Percentiles rank a stretch among this genome's conserved stretches.
phyloP scores from a whole-genome alignment of 2,113 vertebrate species.

The Rhodinocichla rosea region DNA sequence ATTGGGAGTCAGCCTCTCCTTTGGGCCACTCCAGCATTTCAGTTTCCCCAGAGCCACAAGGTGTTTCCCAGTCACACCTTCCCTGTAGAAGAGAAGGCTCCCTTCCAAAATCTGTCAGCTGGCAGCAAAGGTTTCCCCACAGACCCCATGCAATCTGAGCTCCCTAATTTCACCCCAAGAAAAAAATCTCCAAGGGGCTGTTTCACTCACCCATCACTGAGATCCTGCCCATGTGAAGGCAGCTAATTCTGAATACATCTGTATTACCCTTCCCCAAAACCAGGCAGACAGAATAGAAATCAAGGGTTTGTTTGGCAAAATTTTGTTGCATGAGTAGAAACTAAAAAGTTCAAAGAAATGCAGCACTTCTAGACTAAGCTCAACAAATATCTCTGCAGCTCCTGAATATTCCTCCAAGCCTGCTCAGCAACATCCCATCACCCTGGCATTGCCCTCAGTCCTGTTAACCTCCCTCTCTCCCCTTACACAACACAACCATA shows the following conservation, averaged over 20 bases:
- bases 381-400: background rate
- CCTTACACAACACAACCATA: background rate
- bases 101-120: background rate
- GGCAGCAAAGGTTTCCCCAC: background rate
- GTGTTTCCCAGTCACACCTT: background rate
- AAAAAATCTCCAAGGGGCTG: background rate
- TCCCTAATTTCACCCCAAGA: background rate
- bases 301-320: background rate
- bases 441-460: background rate
- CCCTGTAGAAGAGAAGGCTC: background rate
- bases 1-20: background rate
- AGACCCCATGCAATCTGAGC: background rate
- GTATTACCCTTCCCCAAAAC: background rate
- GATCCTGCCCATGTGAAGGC: background rate
- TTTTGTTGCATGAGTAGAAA: background rate
- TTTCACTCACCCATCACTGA: background rate
- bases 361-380: background rate
- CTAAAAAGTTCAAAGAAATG: background rate
- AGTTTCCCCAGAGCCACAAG: background rate
- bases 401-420: background rate
- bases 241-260: background rate
- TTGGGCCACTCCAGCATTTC: accelerated
- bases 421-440: background rate
- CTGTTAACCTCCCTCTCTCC: background rate
- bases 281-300: background rate